Conservation (phyloP, 1,140 invertebrate genomes). For the Ostrea denselamellosa region DNA sequence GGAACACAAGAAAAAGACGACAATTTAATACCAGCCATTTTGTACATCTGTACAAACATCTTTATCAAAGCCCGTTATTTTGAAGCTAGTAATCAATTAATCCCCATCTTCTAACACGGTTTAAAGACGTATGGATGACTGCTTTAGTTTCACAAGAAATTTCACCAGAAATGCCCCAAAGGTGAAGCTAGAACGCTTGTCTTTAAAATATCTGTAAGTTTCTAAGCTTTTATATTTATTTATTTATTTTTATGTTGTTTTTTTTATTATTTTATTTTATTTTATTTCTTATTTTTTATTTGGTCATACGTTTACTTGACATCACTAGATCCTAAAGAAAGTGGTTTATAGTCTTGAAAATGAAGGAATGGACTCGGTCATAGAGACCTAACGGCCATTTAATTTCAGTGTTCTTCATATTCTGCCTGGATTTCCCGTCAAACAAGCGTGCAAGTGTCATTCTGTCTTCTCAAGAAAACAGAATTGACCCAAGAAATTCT, state of each 20-base stretch:
- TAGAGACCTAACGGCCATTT: neutral
- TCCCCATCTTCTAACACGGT: neutral
- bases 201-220: neutral
- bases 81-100: conserved; percentile 25
- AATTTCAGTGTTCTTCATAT: neutral
- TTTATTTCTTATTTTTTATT: neutral
- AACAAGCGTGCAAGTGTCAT: conserved; percentile 21
- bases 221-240: neutral
- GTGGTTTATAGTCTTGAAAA: too few relatives aligned
- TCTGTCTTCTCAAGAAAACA: neutral
- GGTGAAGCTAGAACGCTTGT: too few relatives aligned
- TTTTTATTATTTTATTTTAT: neutral
- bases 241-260: neutral
- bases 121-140: neutral
- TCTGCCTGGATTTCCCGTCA: neutral
- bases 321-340: too few relatives aligned
- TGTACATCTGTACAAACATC: conserved; percentile 41
- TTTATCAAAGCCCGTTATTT: conserved; percentile 35
- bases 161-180: neutral
- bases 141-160: neutral
- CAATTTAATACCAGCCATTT: conserved; percentile 24
- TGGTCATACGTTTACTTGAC: too few relatives aligned
- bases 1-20: conserved; percentile 28
- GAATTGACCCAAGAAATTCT: conserved; percentile 1
- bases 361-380: neutral